Conservation (phyloP, 2,888 invertebrate genomes). For the Adelognathus sp. region DNA sequence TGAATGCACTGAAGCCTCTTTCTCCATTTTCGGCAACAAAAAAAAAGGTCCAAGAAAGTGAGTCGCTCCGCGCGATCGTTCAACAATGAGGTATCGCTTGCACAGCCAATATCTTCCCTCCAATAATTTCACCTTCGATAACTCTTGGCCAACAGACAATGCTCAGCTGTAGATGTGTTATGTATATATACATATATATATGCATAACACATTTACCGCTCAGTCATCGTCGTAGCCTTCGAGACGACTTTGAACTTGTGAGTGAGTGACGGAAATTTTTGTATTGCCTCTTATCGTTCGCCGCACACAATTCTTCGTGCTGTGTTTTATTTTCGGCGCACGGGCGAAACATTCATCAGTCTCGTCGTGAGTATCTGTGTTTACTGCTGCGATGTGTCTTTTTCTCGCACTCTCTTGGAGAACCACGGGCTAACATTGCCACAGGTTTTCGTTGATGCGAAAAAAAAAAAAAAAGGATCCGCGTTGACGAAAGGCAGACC, state of each 20-base stretch:
- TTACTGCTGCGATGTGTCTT: background rate
- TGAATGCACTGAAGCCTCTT: background rate
- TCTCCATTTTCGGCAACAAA: conserved; percentile 1
- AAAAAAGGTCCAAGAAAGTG: conserved; percentile 2
- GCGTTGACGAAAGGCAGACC: no score
- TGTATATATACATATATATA: background rate
- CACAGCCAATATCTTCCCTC: conserved; percentile 58
- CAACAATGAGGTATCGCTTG: conserved; percentile 69
- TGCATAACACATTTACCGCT: background rate
- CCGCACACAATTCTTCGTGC: background rate
- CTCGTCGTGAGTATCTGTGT: background rate
- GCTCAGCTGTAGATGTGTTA: background rate
- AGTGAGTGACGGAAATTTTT: conserved; percentile 8
- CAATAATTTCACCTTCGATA: conserved; percentile 34
- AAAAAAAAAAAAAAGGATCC: no score
- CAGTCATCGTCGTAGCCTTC: background rate
- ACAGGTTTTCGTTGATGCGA: no score
- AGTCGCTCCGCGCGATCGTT: conserved; percentile 1
- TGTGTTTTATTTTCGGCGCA: conserved; percentile 2
- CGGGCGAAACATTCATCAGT: conserved; percentile 8
- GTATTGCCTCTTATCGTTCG: conserved; percentile 5
- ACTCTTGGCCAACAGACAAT: conserved; percentile 1
- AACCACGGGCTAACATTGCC: background rate
- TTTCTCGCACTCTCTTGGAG: background rate
- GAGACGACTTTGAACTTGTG: background rate